Percentiles rank a stretch among this genome's conserved stretches.
These are phyloP conservation scores for Dendronephthya gigantea DNA, from an alignment of 64 coral and sea anemone species.

Conservation along the genomic window DNA sequence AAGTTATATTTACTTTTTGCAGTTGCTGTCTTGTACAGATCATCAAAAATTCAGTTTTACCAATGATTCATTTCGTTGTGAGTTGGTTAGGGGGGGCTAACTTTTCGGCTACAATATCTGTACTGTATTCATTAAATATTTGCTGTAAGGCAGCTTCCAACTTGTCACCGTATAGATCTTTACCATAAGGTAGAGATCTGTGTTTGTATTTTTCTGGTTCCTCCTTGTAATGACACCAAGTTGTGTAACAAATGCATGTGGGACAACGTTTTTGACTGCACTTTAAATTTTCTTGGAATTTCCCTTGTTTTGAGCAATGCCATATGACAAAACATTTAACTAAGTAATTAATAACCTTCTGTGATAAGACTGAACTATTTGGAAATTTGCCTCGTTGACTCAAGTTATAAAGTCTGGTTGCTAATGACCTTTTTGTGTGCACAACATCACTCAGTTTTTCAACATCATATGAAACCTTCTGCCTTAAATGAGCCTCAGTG, in stretches of 20 bases:
- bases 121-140: background rate
- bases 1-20: no score
- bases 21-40: no score
- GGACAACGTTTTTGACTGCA: background rate
- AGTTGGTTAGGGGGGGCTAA: background rate
- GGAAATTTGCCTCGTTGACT: conserved; percentile 22
- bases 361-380: background rate
- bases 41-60: no score
- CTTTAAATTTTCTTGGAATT: background rate
- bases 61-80: background rate
- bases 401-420: conserved; percentile 30
- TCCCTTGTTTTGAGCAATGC: background rate
- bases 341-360: no score
- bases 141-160: background rate
- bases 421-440: conserved; percentile 30
- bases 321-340: conserved; percentile 1
- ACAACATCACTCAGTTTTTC: conserved; percentile 31
- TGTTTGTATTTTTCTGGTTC: background rate
- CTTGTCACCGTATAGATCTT: background rate
- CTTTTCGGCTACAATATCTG: background rate
- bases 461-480: conserved; percentile 23
- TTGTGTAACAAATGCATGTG: background rate
- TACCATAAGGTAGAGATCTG: background rate
- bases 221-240: background rate
- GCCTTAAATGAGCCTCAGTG: conserved; percentile 33